A percentile compares a stretch with the other conserved stretches of the same genome.
phyloP scores from a whole-genome alignment of 2,113 vertebrate species.

The Glareola pratincola region DNA sequence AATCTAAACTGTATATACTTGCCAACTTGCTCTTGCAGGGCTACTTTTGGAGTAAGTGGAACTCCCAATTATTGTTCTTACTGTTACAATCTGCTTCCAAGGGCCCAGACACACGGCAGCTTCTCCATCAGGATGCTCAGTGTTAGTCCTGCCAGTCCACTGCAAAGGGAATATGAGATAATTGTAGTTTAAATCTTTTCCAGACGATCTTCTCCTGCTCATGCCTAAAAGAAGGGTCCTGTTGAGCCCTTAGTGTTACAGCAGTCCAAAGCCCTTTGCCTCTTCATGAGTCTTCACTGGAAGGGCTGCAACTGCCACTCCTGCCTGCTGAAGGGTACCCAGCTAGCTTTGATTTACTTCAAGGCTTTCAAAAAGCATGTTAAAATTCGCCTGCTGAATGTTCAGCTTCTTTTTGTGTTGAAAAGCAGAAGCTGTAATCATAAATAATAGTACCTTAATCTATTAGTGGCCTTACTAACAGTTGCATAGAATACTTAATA shows the following conservation, averaged over 20 bases:
- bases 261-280: not conserved
- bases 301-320: not conserved
- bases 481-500: constrained; percentile 33
- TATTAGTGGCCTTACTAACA: constrained; percentile 8
- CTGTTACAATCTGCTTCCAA: not conserved
- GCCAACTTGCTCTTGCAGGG: rapidly evolving
- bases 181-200: not conserved
- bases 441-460: constrained; percentile 20
- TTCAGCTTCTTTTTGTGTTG: constrained; percentile 1
- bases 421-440: constrained; percentile 12
- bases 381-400: not conserved
- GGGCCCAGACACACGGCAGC: not conserved
- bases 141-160: not conserved
- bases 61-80: not conserved
- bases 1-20: not conserved
- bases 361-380: not conserved
- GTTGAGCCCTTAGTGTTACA: not conserved
- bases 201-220: not conserved
- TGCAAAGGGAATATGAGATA: not conserved
- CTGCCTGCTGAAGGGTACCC: not conserved
- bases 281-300: not conserved
- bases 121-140: not conserved
- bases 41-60: not conserved
- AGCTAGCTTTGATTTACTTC: not conserved
- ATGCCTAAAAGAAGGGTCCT: not conserved